Percentiles rank a stretch among this genome's conserved stretches.
Conservation (phyloP, 2,888 invertebrate species). For the Maniola hyperantus region DNA sequence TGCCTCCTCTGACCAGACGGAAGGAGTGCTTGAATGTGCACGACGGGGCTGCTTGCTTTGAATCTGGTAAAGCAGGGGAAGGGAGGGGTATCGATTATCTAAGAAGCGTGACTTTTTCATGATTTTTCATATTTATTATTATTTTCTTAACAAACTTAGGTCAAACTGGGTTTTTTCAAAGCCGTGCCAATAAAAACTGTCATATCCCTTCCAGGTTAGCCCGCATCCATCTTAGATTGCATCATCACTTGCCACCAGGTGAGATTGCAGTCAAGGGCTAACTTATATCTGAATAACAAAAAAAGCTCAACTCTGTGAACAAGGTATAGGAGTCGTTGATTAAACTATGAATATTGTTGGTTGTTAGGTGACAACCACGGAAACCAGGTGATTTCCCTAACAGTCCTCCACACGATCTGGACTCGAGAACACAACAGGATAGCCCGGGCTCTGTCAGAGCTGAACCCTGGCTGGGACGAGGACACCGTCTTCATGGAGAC, state of each 20-base stretch:
- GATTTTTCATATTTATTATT: too few species aligned
- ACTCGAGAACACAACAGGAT: conserved; percentile 92
- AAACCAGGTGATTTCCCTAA: conserved; percentile 90
- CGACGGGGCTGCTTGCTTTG: conserved; percentile 86
- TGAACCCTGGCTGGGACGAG: conserved; percentile 90
- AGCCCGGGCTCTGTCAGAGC: conserved; percentile 80
- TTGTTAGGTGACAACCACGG: conserved; percentile 87
- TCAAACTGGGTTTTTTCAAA: too few species aligned
- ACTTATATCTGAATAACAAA: too few species aligned
- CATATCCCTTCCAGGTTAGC: too few species aligned
- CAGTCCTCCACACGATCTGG: conserved; percentile 88
- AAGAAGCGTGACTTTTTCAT: too few species aligned
- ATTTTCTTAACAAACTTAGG: too few species aligned
- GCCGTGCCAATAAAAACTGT: too few species aligned
- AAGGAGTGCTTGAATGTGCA: conserved; percentile 84
- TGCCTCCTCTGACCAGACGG: conserved; percentile 85
- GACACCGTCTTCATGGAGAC: conserved; percentile 89
- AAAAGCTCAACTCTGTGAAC: too few species aligned
- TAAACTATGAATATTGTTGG: neutral
- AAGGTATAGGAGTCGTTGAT: conserved; percentile 9
- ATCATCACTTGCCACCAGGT: too few species aligned
- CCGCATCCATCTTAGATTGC: too few species aligned
- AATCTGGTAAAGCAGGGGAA: conserved; percentile 79
- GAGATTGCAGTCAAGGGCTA: too few species aligned
- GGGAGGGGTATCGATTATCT: too few species aligned